Conservation (phyloP, 1,140 invertebrate genomes). For the Drosophila nannoptera region DNA sequence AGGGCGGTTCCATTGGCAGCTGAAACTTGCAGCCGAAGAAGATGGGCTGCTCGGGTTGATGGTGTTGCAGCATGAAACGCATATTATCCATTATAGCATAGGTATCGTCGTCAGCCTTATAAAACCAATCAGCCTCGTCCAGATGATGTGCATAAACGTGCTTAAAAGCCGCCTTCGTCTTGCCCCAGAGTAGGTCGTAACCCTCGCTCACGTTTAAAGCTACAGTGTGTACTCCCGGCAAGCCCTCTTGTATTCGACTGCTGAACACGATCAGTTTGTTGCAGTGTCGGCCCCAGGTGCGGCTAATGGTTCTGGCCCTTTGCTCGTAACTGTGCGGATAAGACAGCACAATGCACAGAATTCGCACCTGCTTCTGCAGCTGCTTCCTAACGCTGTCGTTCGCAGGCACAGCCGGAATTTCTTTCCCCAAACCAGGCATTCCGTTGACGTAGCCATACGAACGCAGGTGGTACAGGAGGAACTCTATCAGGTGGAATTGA, state of each 20-base stretch:
- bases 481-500: constrained; percentile 43
- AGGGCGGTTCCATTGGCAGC: constrained; percentile 84
- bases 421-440: constrained; percentile 14
- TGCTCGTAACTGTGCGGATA: constrained; percentile 87
- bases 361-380: constrained; percentile 81
- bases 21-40: constrained; percentile 95
- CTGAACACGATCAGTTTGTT: constrained; percentile 94
- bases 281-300: constrained; percentile 95
- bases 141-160: constrained; percentile 91
- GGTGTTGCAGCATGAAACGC: constrained; percentile 89
- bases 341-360: constrained; percentile 94
- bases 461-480: constrained; percentile 47
- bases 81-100: constrained; percentile 96
- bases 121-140: constrained; percentile 93
- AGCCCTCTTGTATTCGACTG: constrained; percentile 89
- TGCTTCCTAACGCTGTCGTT: constrained; percentile 79
- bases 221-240: constrained; percentile 84
- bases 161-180: constrained; percentile 95
- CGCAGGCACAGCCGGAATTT: not conserved
- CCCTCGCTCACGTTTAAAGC: constrained; percentile 90
- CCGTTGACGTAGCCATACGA: constrained; percentile 33
- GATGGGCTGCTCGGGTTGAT: constrained; percentile 84
- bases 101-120: constrained; percentile 97
- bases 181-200: constrained; percentile 92
- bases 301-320: constrained; percentile 95